These are phyloP conservation scores for Scrobipalpa atriplicella DNA, from an alignment of 2,888 invertebrate species.

Conservation along the genomic window DNA sequence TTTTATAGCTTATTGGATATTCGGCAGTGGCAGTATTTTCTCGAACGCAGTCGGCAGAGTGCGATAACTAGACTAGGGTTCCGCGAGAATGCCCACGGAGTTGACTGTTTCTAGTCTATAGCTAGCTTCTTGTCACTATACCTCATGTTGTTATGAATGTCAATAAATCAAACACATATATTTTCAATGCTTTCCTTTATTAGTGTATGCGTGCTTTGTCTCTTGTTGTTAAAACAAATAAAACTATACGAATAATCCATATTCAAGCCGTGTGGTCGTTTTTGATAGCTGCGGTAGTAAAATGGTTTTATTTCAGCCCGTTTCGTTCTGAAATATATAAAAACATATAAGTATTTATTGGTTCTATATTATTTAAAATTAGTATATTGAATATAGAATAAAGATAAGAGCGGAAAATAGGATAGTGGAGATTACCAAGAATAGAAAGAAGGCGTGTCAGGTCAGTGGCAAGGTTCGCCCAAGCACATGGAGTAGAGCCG, in stretches of 20 bases:
- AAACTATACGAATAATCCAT: constrained; percentile 2
- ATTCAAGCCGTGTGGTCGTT: constrained; percentile 5
- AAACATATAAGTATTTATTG: not conserved
- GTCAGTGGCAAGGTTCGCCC: constrained; percentile 46
- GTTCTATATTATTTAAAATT: not conserved
- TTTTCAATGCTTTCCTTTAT: not conserved
- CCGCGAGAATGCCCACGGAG: not conserved
- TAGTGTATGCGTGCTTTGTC: constrained; percentile 19
- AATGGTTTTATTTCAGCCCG: constrained; percentile 1
- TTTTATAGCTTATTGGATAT: constrained; percentile 32
- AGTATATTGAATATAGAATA: not conserved
- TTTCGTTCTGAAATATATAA: not conserved
- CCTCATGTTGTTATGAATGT: not conserved
- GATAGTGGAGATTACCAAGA: constrained; percentile 19
- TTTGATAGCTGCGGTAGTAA: not conserved
- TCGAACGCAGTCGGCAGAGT: not conserved
- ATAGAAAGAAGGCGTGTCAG: constrained; percentile 34
- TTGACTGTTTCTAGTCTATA: not conserved
- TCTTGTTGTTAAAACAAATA: constrained; percentile 11
- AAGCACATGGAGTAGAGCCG: constrained; percentile 42
- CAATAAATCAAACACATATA: constrained; percentile 3
- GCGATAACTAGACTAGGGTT: not conserved
- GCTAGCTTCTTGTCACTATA: not conserved
- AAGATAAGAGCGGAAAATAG: not conserved
- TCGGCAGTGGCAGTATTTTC: constrained; percentile 9